These are phyloP conservation scores for Collichthys lucidus DNA, from an alignment of 2,113 vertebrate species.

Conservation along the genomic window DNA sequence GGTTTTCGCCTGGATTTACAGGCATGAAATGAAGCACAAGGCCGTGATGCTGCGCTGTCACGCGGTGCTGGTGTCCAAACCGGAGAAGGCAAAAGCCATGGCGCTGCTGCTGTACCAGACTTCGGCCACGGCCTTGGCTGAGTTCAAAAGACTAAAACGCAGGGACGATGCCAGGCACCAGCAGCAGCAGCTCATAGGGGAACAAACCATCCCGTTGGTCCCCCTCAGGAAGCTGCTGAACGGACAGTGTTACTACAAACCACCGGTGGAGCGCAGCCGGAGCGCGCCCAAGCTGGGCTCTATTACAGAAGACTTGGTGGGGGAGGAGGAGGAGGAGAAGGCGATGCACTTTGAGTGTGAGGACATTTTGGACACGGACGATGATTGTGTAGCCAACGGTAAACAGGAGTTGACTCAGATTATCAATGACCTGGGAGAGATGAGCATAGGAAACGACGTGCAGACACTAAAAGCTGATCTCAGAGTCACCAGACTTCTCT, in stretches of 20 bases:
- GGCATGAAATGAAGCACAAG: slow-evolving; percentile 98
- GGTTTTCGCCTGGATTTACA: slow-evolving; percentile 97
- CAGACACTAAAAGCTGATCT: slow-evolving; percentile 92
- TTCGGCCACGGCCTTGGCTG: slow-evolving; percentile 93
- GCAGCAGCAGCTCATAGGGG: slow-evolving; percentile 94
- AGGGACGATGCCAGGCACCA: slow-evolving; percentile 96
- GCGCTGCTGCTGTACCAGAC: slow-evolving; percentile 98
- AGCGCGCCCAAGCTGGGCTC: slow-evolving; percentile 96
- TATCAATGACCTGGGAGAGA: slow-evolving; percentile 90
- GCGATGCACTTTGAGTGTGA: slow-evolving; percentile 91
- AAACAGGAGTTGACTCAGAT: slow-evolving; percentile 88
- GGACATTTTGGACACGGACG: slow-evolving; percentile 88
- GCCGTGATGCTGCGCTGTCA: slow-evolving; percentile 98
- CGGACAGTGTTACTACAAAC: slow-evolving; percentile 95
- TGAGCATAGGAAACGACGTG: slow-evolving; percentile 94
- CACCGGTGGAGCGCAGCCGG: slow-evolving; percentile 95
- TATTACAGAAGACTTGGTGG: slow-evolving; percentile 94
- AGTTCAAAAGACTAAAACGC: slow-evolving; percentile 94
- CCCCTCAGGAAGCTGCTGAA: slow-evolving; percentile 93
- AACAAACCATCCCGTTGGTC: slow-evolving; percentile 91
- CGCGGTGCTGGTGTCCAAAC: slow-evolving; percentile 95
- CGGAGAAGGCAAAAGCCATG: slow-evolving; percentile 97
- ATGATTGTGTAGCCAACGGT: slow-evolving; percentile 77
- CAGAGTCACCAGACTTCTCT: slow-evolving; percentile 92
- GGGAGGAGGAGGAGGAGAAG: slow-evolving; percentile 94